Percentiles rank a stretch among this genome's conserved stretches.
phyloP scores from a whole-genome alignment of 2,113 vertebrate species.

The Phylloscopus trochilus region DNA sequence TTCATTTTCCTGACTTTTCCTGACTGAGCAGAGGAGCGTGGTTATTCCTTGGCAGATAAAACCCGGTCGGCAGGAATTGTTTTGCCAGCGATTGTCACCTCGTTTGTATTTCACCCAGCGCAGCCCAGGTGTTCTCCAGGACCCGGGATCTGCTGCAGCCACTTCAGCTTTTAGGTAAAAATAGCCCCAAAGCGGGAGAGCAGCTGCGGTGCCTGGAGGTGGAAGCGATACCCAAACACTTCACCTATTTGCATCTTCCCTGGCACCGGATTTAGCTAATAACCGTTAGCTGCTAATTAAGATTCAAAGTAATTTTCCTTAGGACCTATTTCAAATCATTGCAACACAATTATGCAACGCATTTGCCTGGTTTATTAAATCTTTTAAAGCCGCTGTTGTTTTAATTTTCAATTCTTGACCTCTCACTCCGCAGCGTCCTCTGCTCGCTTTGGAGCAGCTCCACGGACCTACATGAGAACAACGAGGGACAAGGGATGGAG shows the following conservation, averaged over 20 bases:
- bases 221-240: not conserved
- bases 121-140: not conserved
- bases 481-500: too few species aligned
- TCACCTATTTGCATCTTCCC: not conserved
- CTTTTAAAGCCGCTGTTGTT: not conserved
- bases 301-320: not conserved
- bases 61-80: not conserved
- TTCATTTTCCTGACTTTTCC: constrained; percentile 39
- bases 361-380: not conserved
- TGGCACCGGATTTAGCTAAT: not conserved
- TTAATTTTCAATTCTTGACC: not conserved
- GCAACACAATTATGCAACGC: not conserved
- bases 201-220: not conserved
- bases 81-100: not conserved
- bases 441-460: not conserved
- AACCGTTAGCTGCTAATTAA: not conserved
- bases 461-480: accelerated
- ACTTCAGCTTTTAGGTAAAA: not conserved
- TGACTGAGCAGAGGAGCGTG: not conserved
- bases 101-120: not conserved
- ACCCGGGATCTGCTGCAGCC: not conserved
- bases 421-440: accelerated
- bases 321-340: not conserved
- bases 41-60: not conserved
- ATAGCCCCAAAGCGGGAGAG: not conserved